These are phyloP conservation scores for Sesamia nonagrioides DNA, from an alignment of 1,140 invertebrate genomes.

Conservation along the genomic window DNA sequence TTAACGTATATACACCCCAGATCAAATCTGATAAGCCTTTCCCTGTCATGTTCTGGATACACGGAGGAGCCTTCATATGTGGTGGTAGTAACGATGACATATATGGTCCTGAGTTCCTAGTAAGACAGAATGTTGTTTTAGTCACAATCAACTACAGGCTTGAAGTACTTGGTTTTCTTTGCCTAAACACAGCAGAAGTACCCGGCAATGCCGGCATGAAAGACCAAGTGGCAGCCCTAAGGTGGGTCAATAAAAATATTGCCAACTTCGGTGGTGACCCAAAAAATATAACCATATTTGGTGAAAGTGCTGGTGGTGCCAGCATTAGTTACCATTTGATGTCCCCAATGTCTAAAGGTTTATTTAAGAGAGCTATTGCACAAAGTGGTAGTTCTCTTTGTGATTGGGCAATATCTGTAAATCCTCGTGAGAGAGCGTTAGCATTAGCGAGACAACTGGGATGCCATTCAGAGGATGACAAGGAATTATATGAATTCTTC, in stretches of 20 bases:
- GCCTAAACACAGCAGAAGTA: slow-evolving; percentile 75
- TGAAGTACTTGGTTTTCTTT: slow-evolving; percentile 87
- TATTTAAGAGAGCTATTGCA: slow-evolving; percentile 67
- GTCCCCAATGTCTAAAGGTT: slow-evolving; percentile 88
- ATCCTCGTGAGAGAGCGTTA: slow-evolving; percentile 57
- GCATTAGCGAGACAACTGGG: slow-evolving; percentile 61
- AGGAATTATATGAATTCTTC: slow-evolving; percentile 61
- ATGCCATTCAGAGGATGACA: slow-evolving; percentile 54
- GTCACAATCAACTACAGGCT: slow-evolving; percentile 91
- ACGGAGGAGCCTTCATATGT: slow-evolving; percentile 77
- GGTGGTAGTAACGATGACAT: slow-evolving; percentile 60
- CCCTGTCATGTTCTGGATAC: slow-evolving; percentile 82
- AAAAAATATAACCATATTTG: slow-evolving; percentile 91
- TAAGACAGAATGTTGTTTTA: slow-evolving; percentile 89
- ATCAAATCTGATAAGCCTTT: slow-evolving; percentile 55
- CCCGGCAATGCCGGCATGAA: slow-evolving; percentile 71
- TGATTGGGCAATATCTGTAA: slow-evolving; percentile 41
- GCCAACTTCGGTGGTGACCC: slow-evolving; percentile 91
- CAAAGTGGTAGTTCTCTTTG: slow-evolving; percentile 56
- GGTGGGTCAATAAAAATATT: slow-evolving; percentile 67
- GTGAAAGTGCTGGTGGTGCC: slow-evolving; percentile 89
- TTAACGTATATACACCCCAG: slow-evolving; percentile 74
- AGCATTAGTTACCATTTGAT: slow-evolving; percentile 87
- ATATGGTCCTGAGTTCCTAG: slow-evolving; percentile 88
- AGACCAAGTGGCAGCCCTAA: slow-evolving; percentile 64